phyloP scores from a whole-genome alignment of 2,797 vertebrate genomes.

The Diceros bicornis region DNA sequence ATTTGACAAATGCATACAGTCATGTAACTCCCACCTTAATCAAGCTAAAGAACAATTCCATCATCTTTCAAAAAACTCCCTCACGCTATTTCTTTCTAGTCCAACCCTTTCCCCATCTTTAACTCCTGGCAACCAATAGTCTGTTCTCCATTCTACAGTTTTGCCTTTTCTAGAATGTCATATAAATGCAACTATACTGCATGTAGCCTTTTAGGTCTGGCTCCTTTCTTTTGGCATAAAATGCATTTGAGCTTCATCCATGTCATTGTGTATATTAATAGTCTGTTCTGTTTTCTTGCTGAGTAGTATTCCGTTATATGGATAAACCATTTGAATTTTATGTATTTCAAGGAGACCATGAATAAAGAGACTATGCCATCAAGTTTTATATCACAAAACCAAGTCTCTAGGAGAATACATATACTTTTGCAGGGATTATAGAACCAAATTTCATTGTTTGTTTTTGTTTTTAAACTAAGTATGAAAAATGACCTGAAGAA shows the following conservation, averaged over 20 bases:
- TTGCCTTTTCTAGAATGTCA: neutral
- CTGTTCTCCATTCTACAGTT: neutral
- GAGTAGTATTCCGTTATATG: neutral
- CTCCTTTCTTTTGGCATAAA: neutral
- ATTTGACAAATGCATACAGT: neutral
- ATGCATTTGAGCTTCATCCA: neutral
- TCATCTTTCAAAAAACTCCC: neutral
- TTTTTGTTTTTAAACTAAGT: constrained; percentile 7
- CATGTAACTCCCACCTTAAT: neutral
- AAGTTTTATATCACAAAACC: neutral
- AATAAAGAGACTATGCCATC: neutral
- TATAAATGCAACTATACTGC: neutral
- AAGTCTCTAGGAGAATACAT: neutral
- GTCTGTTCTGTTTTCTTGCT: neutral
- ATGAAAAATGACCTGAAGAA: neutral
- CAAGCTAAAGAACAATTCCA: neutral
- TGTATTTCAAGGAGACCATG: neutral
- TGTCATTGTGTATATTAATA: neutral
- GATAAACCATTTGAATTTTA: neutral
- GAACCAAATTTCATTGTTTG: neutral
- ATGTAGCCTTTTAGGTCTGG: neutral
- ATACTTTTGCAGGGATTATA: neutral
- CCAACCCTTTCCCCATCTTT: neutral
- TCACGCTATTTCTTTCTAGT: neutral
- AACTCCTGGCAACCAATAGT: neutral